Evolutionary conservation across 2,888 invertebrate genomes (phyloP).

Genomic region (Drosophila mercatorum): DNA sequence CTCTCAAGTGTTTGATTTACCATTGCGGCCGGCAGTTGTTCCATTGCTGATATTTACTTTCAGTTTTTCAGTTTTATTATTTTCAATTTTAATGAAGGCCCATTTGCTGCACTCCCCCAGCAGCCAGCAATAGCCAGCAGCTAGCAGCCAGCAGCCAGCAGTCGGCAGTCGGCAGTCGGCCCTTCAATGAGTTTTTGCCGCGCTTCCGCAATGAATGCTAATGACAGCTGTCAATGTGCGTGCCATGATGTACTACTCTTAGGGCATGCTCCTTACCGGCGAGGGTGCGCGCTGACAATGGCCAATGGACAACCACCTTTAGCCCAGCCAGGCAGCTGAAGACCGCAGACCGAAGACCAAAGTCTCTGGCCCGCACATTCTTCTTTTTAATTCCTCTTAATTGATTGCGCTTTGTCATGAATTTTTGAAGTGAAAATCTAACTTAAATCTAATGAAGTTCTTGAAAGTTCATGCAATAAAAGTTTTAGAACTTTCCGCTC

Average conservation of each 20-base stretch:
- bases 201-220: constrained; percentile 78
- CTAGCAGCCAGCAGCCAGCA: not conserved
- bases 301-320: constrained; percentile 39
- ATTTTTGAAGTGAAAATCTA: not conserved
- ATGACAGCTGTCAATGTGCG: constrained; percentile 80
- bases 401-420: not conserved
- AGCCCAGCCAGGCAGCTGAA: constrained; percentile 5
- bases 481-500: not conserved
- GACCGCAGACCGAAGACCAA: no score
- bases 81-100: constrained; percentile 78
- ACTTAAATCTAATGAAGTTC: no score
- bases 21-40: constrained; percentile 60
- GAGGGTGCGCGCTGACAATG: constrained; percentile 40
- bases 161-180: constrained; percentile 9
- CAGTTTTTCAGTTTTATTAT: constrained; percentile 68
- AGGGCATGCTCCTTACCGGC: constrained; percentile 22
- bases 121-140: no score
- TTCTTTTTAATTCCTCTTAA: not conserved
- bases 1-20: constrained; percentile 77
- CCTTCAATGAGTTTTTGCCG: constrained; percentile 62
- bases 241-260: constrained; percentile 72
- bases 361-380: constrained; percentile 3
- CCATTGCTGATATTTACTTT: constrained; percentile 51
- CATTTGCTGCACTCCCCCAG: constrained; percentile 65
- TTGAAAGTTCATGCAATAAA: not conserved